Evolutionary conservation across 2,888 invertebrate genomes (phyloP), one percentile per base, ranked within the genome.

Genomic region (Oxycera nigricornis): DNA sequence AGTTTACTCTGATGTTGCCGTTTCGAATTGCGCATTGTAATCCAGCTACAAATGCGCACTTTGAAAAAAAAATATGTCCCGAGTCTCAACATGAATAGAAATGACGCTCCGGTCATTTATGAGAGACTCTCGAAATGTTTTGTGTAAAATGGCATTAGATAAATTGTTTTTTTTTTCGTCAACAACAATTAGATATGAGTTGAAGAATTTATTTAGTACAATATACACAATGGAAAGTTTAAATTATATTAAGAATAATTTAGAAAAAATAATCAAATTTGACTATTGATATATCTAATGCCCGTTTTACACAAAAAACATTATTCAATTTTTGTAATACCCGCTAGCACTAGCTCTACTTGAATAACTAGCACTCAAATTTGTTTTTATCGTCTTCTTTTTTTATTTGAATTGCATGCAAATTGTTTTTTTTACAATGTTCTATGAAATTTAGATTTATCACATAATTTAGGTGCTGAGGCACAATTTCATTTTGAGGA

Each of bases 51-150:
- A 65, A 14, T 39, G 14, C 30, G n/a, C 30, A n/a, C n/a, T n/a
- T n/a, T n/a, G n/a, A n/a, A n/a, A n/a, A n/a, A n/a, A n/a, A n/a
- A n/a, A 11, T 61, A 26, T 20, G 4, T 17, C 67, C 67, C 50
- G 50, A 68, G 22, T 68, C 67, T 68, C 50, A 26, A 6, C 67
- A 68, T 68, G n/a, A n/a, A n/a, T 4, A 46, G 9, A 68, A 68
- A 68, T 55, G 67, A 35, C 14, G 14, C 14, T 24, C 9, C 2
- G 28, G 35, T 50, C 67, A 68, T 28, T 50, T 68, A 68, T 68
- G 67, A 68, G 67, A 68, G 26, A 68, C 26, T 68, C 50, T 68
- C 67, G n/a, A 11, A 46, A 14, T 20, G 26, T 39, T 68, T 68
- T 39, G 22, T n/a, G 24, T 39, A 4, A 17, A 22, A 65, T 1